Base-by-base conservation (phyloP, 2,113 vertebrate genomes). In the Barnardius zonarius region DNA sequence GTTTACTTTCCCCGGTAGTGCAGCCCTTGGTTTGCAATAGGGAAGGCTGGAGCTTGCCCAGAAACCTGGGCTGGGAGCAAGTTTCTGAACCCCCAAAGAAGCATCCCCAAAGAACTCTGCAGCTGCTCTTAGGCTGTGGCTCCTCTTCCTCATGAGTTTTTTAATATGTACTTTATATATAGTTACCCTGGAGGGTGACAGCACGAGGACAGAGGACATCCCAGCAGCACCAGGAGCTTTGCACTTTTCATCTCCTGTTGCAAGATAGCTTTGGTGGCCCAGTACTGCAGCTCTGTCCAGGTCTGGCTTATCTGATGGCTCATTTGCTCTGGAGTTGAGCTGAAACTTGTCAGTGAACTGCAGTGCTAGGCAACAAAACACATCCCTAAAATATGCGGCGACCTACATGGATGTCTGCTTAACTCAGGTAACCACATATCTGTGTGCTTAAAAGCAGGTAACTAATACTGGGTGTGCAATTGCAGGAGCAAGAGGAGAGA, bases 371-470 rank as follows among this genome's bases (percentile, higher is more conserved):
- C 61, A 43, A 78, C 24, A 66, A 44, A 49, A 49, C 22, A 2
- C 22, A 63, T 2, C 51, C 41, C 17, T 43, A 15, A 51, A 66
- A 67, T 72, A 64, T 0, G 4, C 48, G 72, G 48, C 0, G 0
- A 77, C 48, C 24, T 35, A 41, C 17, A 6, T 15, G 8, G 41
- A 63, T n/a, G 31, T 25, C 49, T 66, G 17, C 39, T 46, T 52
- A 49, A 49, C 54, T 59, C 13, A 15, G 20, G 57, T 72, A 67
- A 86, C 54, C 23, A 11, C 28, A 2, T 0, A 1, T 30, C 44
- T 39, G 15, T 5, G 30, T 39, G 44, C 66, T 43, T 68, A 15
- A 12, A 51, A 61, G 27, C 39, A 48, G 76, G 46, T 66, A 62
- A 25, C 11, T 48, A 59, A 59, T 5, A 1, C 15, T 7, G 48